Base-by-base conservation (phyloP, 2,113 vertebrate species). In the Epinephelus cyanopodus region DNA sequence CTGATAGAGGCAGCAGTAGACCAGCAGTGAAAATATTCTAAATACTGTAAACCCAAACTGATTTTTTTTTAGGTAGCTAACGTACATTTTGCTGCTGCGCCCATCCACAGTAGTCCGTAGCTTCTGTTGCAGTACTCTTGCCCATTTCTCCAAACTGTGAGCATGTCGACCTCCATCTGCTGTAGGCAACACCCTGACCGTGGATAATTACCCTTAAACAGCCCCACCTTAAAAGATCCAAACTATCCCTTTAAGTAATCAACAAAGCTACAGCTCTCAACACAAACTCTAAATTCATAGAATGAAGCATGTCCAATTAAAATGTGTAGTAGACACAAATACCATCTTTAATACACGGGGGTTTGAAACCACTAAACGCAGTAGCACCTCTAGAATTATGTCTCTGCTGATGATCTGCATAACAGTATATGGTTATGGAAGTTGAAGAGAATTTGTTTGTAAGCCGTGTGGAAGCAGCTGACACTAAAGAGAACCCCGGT, bases 401-500 rank as follows among this genome's bases (percentile, higher is more conserved):
- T 56, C 56, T 27, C 61, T 29, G 33, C 62, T 29, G 48, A n/a
- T 45, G 17, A 21, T 23, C 33, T 42, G 21, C 48, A 8, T 19
- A 37, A 25, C 29, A 63, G 29, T 10, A 23, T 23, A 57, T 5
- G 14, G 7, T n/a, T 15, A 39, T 45, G 14, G 2, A 54, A 54
- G 37, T 15, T 60, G 29, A 15, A 15, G 42, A 61, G 48, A 19
- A 3, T 54, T 79, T 42, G 23, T 58, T 50, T 62, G 58, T 62
- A 53, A 53, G 62, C 33, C 39, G 21, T 60, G 50, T 53, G 18
- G 14, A 82, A 67, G 83, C 74, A 72, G 80, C 79, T 83, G 83
- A 81, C 65, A 23, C 53, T 57, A 52, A 82, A 79, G 86, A 84
- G 82, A 88, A 81, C 79, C 76, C 45, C 77, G 13, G 75, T 66